Evolutionary conservation across 2,888 invertebrate species (phyloP).

Genomic region (Coronaproctus castanopsis): DNA sequence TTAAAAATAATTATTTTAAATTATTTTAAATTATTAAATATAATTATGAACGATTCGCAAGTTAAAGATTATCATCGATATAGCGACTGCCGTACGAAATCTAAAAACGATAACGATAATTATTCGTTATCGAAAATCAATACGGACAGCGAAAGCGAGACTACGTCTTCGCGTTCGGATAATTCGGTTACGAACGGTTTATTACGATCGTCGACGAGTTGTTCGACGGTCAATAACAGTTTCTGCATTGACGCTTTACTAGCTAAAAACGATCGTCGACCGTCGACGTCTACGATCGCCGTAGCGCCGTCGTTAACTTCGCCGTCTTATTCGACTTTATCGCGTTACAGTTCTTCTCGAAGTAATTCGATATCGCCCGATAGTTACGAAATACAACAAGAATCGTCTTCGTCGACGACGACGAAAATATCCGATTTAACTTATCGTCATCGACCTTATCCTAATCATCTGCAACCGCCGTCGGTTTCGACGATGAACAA

Average conservation of each 20-base stretch:
- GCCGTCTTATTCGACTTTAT: constrained; percentile 4
- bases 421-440: not conserved
- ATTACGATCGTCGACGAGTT: not conserved
- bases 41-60: too few relatives aligned
- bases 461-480: not conserved
- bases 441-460: not conserved
- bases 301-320: not conserved
- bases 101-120: not conserved
- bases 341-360: constrained; percentile 13
- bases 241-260: constrained; percentile 80
- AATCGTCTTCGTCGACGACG: not conserved
- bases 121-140: not conserved
- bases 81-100: too few relatives aligned
- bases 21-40: too few relatives aligned
- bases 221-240: not conserved
- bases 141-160: not conserved
- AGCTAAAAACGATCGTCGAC: constrained; percentile 28
- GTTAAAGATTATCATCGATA: too few relatives aligned
- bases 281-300: constrained; percentile 3
- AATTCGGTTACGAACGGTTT: not conserved
- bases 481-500: not conserved
- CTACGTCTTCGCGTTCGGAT: not conserved
- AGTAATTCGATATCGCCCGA: constrained; percentile 69
- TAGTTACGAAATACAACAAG: constrained; percentile 41
- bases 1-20: too few relatives aligned